phyloP scores from a whole-genome alignment of 2,113 vertebrate genomes.

The Pedionomus torquatus region DNA sequence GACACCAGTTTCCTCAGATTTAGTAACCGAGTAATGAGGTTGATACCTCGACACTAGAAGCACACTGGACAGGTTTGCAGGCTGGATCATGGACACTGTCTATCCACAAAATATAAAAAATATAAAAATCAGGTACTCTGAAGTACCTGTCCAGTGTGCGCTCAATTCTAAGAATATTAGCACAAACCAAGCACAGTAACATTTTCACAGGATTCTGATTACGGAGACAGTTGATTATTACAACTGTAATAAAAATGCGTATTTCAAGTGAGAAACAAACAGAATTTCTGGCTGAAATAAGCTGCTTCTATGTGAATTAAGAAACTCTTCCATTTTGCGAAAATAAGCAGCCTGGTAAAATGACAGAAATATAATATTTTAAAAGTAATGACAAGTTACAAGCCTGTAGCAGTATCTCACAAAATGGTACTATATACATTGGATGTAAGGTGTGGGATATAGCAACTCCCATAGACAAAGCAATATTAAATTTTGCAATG shows the following conservation, averaged over 20 bases:
- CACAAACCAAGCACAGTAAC: background rate
- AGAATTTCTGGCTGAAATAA: background rate
- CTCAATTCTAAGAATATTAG: background rate
- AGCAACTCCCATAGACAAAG: background rate
- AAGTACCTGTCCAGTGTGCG: fast-evolving
- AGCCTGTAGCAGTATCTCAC: background rate
- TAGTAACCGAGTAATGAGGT: background rate
- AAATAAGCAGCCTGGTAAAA: background rate
- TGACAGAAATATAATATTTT: background rate
- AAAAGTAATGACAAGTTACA: background rate
- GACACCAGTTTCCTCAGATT: background rate
- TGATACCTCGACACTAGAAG: no score
- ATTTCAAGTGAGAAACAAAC: background rate
- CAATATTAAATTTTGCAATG: background rate
- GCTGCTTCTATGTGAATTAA: background rate
- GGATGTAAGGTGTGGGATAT: background rate
- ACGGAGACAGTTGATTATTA: fast-evolving
- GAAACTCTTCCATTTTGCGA: background rate
- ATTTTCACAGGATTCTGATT: background rate
- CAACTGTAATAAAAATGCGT: background rate
- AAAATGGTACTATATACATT: background rate
- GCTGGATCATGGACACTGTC: fast-evolving
- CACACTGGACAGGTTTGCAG: background rate
- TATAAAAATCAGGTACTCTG: no score
- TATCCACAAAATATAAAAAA: background rate